A percentile compares a stretch with the other conserved stretches of the same genome.
Evolutionary conservation across 2,888 invertebrate genomes (phyloP).

Genomic region (Aleiodes alternator): DNA sequence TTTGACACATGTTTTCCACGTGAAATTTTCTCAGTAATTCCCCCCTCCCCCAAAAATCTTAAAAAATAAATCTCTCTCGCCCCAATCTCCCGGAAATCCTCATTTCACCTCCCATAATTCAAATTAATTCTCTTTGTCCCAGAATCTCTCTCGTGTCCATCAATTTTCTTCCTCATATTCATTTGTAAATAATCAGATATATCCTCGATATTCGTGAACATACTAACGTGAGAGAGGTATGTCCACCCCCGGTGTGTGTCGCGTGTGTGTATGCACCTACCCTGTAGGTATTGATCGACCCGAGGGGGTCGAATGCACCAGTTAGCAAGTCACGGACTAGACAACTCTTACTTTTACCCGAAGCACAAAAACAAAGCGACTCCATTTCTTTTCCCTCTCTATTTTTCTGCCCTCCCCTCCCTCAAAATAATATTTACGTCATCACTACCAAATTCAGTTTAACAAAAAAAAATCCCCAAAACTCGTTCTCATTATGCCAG

Average conservation of each 20-base stretch:
- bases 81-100: too few species aligned
- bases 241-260: constrained; percentile 28
- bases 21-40: neutral
- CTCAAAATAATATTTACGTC: neutral
- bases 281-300: constrained; percentile 56
- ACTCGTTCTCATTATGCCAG: neutral
- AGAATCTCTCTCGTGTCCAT: neutral
- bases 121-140: constrained; percentile 9
- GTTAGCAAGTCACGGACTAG: constrained; percentile 60
- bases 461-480: neutral
- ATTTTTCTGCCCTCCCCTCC: neutral
- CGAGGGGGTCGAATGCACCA: constrained; percentile 60
- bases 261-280: constrained; percentile 43
- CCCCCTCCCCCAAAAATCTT: neutral
- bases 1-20: too few species aligned
- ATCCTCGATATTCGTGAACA: constrained; percentile 37
- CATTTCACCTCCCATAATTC: neutral
- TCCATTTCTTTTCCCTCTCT: constrained; percentile 3
- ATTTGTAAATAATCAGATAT: constrained; percentile 45
- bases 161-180: constrained; percentile 7
- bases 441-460: neutral
- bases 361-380: constrained; percentile 41
- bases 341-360: constrained; percentile 59
- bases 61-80: too few species aligned
- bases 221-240: constrained; percentile 25